These are phyloP conservation scores for Diplolepis rosae DNA, from an alignment of 2,888 invertebrate genomes.

Conservation along the genomic window DNA sequence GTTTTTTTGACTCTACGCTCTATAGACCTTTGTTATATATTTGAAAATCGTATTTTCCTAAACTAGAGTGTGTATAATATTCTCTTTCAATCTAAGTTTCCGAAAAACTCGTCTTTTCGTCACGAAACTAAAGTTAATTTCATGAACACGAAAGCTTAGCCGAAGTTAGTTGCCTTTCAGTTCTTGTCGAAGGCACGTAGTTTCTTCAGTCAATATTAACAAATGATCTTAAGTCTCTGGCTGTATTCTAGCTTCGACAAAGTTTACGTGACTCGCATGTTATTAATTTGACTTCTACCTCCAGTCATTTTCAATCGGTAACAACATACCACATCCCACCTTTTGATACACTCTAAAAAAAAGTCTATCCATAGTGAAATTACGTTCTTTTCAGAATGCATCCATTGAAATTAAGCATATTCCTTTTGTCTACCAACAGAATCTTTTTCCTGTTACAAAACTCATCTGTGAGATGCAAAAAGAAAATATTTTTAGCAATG, in stretches of 20 bases:
- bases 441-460: too few species aligned
- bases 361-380: too few species aligned
- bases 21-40: too few species aligned
- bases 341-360: too few species aligned
- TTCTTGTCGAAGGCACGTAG: constrained; percentile 35
- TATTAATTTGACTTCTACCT: neutral
- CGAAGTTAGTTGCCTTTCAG: constrained; percentile 42
- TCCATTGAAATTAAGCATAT: too few species aligned
- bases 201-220: constrained; percentile 43
- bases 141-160: constrained; percentile 29
- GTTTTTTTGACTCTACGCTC: too few species aligned
- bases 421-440: too few species aligned
- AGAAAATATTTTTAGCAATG: too few species aligned
- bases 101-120: neutral
- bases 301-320: neutral
- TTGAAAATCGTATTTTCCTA: neutral
- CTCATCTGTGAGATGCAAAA: too few species aligned
- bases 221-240: constrained; percentile 39
- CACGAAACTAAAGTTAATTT: constrained; percentile 1
- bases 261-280: constrained; percentile 38
- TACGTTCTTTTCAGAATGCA: too few species aligned
- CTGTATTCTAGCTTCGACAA: constrained; percentile 37
- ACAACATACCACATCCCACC: neutral
- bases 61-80: neutral
- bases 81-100: constrained; percentile 9